A percentile compares a stretch with the other conserved stretches of the same genome.
Conservation (phyloP, 2,797 vertebrate genomes). For the Thaleichthys pacificus region DNA sequence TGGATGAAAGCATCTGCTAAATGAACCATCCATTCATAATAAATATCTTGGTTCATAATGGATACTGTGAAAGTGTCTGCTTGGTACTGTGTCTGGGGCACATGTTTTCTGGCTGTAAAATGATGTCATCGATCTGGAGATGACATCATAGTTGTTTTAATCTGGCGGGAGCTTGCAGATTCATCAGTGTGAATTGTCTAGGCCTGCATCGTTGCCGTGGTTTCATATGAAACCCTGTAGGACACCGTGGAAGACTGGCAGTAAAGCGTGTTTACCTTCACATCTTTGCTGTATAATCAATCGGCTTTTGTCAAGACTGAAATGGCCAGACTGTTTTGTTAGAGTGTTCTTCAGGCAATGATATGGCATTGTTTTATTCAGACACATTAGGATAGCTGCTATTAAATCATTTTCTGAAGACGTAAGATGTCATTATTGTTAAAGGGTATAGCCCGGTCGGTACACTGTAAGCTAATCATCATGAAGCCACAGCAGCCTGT, state of each 20-base stretch:
- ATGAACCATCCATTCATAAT: too few relatives aligned
- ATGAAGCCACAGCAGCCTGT: slow-evolving; percentile 56
- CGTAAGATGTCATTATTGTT: slow-evolving; percentile 61
- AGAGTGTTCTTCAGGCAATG: slow-evolving; percentile 47
- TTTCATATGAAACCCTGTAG: too few relatives aligned
- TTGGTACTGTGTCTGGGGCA: too few relatives aligned
- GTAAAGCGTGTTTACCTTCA: slow-evolving; percentile 2
- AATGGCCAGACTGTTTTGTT: slow-evolving; percentile 52
- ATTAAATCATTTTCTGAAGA: slow-evolving; percentile 56
- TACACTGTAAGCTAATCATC: slow-evolving; percentile 56
- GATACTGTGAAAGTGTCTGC: too few relatives aligned
- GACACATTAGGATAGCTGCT: slow-evolving; percentile 47
- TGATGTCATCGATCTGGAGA: too few relatives aligned
- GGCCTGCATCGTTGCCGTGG: not conserved
- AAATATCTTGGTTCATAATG: too few relatives aligned
- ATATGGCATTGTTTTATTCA: slow-evolving; percentile 64
- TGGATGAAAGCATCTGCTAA: too few relatives aligned
- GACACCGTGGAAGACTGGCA: not conserved
- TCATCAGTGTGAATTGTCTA: not conserved
- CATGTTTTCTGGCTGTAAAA: too few relatives aligned
- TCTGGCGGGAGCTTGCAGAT: too few relatives aligned
- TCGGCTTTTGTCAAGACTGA: slow-evolving; percentile 46
- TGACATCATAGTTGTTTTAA: too few relatives aligned
- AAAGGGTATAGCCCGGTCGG: slow-evolving; percentile 46
- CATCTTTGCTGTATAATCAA: slow-evolving; percentile 51